phyloP scores from a whole-genome alignment of 2,797 vertebrate species.

The Anniella stebbinsi region DNA sequence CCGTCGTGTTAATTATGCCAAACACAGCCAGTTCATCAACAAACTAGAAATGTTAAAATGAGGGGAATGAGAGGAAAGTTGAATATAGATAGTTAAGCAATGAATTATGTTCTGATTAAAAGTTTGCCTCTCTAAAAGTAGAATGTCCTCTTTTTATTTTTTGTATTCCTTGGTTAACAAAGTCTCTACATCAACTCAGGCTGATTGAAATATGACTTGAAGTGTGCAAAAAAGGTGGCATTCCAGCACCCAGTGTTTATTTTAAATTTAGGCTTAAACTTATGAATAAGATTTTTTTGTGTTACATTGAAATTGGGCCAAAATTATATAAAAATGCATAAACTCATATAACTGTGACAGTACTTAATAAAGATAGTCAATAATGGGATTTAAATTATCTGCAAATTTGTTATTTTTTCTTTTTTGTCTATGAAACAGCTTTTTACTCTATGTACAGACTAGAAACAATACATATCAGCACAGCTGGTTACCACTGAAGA shows the following conservation, averaged over 20 bases:
- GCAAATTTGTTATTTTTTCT: background rate
- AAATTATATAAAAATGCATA: conserved; percentile 28
- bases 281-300: background rate
- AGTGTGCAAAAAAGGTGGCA: background rate
- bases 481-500: conserved; percentile 16
- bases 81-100: conserved; percentile 72
- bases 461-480: conserved; percentile 10
- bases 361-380: conserved; percentile 34
- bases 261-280: background rate
- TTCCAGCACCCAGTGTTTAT: background rate
- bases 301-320: background rate
- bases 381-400: conserved; percentile 18
- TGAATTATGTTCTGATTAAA: conserved; percentile 63
- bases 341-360: conserved; percentile 32
- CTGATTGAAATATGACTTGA: background rate
- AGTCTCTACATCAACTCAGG: conserved; percentile 4
- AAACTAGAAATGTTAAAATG: conserved; percentile 81
- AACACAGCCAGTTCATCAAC: conserved; percentile 86
- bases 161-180: conserved; percentile 19
- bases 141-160: conserved; percentile 50
- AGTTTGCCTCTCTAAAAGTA: conserved; percentile 55
- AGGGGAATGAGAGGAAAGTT: conserved; percentile 54
- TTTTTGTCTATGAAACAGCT: conserved; percentile 53
- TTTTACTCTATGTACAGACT: conserved; percentile 44
- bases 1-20: conserved; percentile 90